Evolutionary conservation across 2,797 vertebrate species (phyloP), one percentile per base, ranked within the genome.

Genomic region (Labroides dimidiatus): DNA sequence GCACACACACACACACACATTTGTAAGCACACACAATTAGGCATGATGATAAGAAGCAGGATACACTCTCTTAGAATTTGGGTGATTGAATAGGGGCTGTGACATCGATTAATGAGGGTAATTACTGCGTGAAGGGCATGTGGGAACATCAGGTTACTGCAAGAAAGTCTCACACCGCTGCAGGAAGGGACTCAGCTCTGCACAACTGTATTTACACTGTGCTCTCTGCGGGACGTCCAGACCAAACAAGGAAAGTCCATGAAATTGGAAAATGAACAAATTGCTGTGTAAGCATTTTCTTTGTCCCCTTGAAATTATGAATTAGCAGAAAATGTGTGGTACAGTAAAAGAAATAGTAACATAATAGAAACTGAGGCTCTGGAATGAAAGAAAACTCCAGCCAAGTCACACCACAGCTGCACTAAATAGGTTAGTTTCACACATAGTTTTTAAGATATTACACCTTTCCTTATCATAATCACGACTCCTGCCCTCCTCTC

Each of bases 51-150:
- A 57, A 69, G 44, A 77, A 58, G 54, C 12, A 43, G 48, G 57
- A 61, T 68, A 55, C 51, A 63, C 59, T 81, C 41, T 58, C 70
- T 71, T 76, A 52, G 67, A 54, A 51, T 78, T 55, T 14, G 53
- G 42, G 65, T 78, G 84, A 89, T 75, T 80, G 84, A 93, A 87
- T 80, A 43, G 78, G 55, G 76, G 56, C 20, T 51, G 30, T 78
- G 90, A 82, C 90, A 76, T 79, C 48, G 81, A 91, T 92, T 91
- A 90, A 93, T 90, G 85, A 79, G 73, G 84, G 82, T 89, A 88
- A 91, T 92, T 88, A 93, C 75, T 64, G 59, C 47, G 66, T 81
- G 88, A 90, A 92, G 91, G 89, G 85, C 87, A 84, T 47, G 56
- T 54, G 72, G 85, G 83, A 69, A 64, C 66, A 57, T 80, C 72